These are phyloP conservation scores for Microtus oregoni DNA, from an alignment of 2,113 vertebrate species.

Conservation along the genomic window DNA sequence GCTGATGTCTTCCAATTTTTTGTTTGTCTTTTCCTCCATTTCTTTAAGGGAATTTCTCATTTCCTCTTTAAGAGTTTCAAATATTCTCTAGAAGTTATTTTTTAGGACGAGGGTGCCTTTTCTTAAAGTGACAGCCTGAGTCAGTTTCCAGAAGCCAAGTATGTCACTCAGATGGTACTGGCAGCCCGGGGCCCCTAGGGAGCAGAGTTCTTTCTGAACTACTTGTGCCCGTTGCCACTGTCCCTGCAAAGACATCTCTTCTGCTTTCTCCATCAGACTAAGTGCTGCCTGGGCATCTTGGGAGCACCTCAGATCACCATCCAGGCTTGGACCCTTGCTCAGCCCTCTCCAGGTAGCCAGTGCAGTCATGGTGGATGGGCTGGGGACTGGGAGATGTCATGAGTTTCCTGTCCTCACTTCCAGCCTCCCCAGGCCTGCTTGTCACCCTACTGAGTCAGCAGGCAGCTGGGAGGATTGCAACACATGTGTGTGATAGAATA, in stretches of 20 bases:
- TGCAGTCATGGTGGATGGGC: background rate
- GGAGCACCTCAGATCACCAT: background rate
- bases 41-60: too few relatives aligned
- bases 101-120: background rate
- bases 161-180: background rate
- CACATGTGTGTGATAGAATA: background rate
- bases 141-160: background rate
- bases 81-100: too few relatives aligned
- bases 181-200: background rate
- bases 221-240: rapidly evolving
- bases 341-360: background rate
- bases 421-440: background rate
- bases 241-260: background rate
- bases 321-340: background rate
- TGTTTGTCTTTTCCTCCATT: too few relatives aligned
- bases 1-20: too few relatives aligned
- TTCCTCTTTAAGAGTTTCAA: too few relatives aligned
- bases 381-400: slow-evolving; percentile 54
- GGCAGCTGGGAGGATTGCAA: slow-evolving; percentile 12
- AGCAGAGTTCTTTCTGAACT: background rate
- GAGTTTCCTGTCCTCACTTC: slow-evolving; percentile 67
- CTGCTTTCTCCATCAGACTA: background rate
- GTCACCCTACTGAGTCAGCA: slow-evolving; percentile 51
- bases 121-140: background rate
- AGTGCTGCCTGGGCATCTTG: background rate